Evolutionary conservation across 2,113 vertebrate species (phyloP), one percentile per base, ranked within the genome.

Genomic region (Hepsetus odoe): DNA sequence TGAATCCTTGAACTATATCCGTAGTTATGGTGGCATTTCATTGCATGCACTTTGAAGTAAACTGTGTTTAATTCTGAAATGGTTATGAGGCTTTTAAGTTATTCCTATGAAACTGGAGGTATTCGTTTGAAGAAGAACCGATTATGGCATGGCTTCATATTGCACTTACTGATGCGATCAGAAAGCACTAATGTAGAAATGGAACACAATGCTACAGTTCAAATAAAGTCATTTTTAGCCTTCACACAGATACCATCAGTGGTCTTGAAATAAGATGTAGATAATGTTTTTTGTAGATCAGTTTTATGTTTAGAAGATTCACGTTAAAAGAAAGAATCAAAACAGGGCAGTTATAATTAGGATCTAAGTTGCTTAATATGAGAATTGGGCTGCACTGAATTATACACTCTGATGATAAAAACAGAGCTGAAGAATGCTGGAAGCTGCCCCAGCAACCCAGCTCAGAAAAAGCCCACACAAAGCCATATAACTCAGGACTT

Each of bases 1-100:
- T n/a, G 20, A 62, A 49, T 49, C 65, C 28, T 38, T 20, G 33
- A 65, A 22, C 2, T 59, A 11, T 14, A 28, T 26, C 28, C 62
- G 64, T 68, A 77, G 65, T 13, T 44, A 32, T 32, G 58, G 40
- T 44, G 24, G 53, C 75, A 69, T 77, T 65, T 24, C 13, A 59
- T 20, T 77, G 66, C 75, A 69, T 77, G 75, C 65, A 70, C 26
- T 69, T 77, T 77, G 30, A 70, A 44, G 26, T 70, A 14, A 26
- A 55, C 24, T 32, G 33, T 58, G 16, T 22, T 30, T 32, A 58
- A 58, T n/a, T 30, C 33, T 32, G 18, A 38, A 44, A 56, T 2
- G 20, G 35, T 42, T 33, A 58, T 33, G 20, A 59, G 22, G 14
- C 38, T 53, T 12, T 20, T 28, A 8, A 46, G 51, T 40, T 13